A percentile compares a stretch with the other conserved stretches of the same genome.
Conservation (phyloP, 1,140 invertebrate species). For the Globodera rostochiensis region DNA sequence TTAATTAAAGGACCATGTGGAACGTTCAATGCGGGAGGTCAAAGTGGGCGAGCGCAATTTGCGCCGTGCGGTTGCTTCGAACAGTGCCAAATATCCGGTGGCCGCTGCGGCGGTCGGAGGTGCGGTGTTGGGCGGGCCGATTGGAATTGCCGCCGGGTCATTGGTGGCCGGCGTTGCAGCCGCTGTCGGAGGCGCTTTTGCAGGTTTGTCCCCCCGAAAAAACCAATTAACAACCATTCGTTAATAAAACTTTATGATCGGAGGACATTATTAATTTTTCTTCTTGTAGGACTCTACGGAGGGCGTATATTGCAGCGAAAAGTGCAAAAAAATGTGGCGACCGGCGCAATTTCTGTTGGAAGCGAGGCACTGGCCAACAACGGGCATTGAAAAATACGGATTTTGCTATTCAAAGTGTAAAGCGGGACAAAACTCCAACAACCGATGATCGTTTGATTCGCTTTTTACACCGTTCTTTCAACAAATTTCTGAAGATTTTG, state of each 20-base stretch:
- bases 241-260: background rate
- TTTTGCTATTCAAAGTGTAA: too few relatives aligned
- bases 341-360: background rate
- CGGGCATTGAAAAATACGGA: background rate
- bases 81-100: conserved; percentile 52
- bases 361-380: background rate
- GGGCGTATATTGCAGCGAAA: conserved; percentile 41
- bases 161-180: conserved; percentile 50
- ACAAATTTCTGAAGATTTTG: too few relatives aligned
- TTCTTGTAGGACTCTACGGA: conserved; percentile 48
- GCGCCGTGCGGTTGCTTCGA: conserved; percentile 53
- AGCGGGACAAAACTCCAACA: too few relatives aligned
- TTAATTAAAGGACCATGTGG: conserved; percentile 44
- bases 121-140: conserved; percentile 52
- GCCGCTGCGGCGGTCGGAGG: conserved; percentile 51
- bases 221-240: background rate
- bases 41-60: conserved; percentile 47
- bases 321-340: conserved; percentile 19
- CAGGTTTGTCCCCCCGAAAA: conserved; percentile 31
- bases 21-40: conserved; percentile 45
- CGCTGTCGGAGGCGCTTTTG: conserved; percentile 49
- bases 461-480: too few relatives aligned
- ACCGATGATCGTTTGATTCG: too few relatives aligned
- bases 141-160: conserved; percentile 53
- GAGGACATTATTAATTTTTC: too few relatives aligned